Evolutionary conservation across 2,888 invertebrate genomes (phyloP), one percentile per base, ranked within the genome.

Genomic region (Xestia c-nigrum): DNA sequence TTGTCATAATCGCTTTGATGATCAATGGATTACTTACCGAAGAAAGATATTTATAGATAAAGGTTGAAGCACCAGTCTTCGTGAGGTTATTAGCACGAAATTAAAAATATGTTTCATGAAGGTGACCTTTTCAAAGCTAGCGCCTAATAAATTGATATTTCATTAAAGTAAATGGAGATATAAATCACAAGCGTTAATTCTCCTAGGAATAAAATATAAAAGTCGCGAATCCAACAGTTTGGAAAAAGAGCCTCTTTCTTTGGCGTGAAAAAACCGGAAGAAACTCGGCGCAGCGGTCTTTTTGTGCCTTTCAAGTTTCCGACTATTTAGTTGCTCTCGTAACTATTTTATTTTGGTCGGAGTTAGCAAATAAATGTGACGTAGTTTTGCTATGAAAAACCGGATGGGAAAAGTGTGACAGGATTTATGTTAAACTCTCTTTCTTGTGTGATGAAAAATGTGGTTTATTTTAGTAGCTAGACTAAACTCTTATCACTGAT

Each of bases 201-300:
- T 43, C 63, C 47, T 38, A 5, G 24, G 72, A 83, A 83, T 83
- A 81, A 86, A 87, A 87, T 69, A 73, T 81, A 72, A 85, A 81
- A 78, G 78, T 79, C 72, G 72, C 57, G 55, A 68, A 76, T 77
- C 85, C 80, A 83, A 85, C 85, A 80, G 80, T 78, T 85, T 74
- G 87, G 80, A 84, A 87, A 87, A 88, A 83, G 72, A 75, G 70
- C 68, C 81, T 84, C 74, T 85, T 88, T 85, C 81, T 82, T 87
- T 71, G 47, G 68, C 55, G 66, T 78, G 83, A 85, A 81, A 86
- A 83, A 88, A 72, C 76, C 75, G 82, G 79, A 81, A 80, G 82
- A 67, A 84, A 88, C 75, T 84, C 71, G 72, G 69, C 78, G 76
- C 65, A 76, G 68, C 77, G 68, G 59, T 76, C 79, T 80, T 83